Evolutionary conservation across 2,113 vertebrate species (phyloP).

Genomic region (Ondatra zibethicus): DNA sequence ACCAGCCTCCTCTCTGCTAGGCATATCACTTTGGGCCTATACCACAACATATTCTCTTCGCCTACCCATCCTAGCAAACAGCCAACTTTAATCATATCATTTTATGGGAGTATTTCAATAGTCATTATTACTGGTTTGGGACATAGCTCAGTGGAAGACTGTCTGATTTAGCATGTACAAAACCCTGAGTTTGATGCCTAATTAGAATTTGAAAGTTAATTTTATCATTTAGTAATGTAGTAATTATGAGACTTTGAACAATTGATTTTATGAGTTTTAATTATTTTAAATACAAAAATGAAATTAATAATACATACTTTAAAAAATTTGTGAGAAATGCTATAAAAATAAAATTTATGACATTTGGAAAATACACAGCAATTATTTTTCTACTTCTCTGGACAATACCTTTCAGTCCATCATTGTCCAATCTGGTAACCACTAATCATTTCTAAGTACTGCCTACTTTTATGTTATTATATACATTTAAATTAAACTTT

Average conservation of each 20-base stretch:
- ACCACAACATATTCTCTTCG: background rate
- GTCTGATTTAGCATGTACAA: background rate
- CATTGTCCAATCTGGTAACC: background rate
- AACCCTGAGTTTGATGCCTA: background rate
- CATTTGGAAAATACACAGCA: background rate
- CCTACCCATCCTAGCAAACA: background rate
- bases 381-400: background rate
- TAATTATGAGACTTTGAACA: background rate
- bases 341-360: background rate
- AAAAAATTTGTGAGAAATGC: background rate
- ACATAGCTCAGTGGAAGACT: background rate
- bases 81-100: background rate
- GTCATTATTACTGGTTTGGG: background rate
- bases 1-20: background rate
- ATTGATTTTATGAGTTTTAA: background rate
- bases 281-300: conserved; percentile 13
- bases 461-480: conserved; percentile 31
- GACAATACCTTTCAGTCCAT: background rate
- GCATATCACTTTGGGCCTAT: rapidly evolving
- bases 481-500: conserved; percentile 59
- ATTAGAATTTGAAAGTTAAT: conserved; percentile 4
- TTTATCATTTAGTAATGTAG: conserved; percentile 22
- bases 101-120: background rate
- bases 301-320: conserved; percentile 3
- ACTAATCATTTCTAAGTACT: background rate